Base-by-base conservation (phyloP, 2,797 vertebrate genomes). In the Brachymystax lenok region DNA sequence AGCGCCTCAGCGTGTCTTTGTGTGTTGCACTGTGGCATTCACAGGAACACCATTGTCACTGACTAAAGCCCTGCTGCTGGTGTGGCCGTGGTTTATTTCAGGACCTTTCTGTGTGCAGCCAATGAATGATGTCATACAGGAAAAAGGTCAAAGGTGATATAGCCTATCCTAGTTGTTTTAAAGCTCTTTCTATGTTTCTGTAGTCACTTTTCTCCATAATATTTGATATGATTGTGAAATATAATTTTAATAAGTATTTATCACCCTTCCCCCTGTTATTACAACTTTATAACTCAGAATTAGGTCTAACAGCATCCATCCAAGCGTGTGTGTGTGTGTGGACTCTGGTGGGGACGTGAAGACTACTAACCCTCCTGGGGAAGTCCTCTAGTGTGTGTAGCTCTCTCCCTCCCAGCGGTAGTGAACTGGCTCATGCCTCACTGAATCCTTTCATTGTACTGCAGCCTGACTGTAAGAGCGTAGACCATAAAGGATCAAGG, bases 111-210 rank as follows among this genome's bases (percentile, higher is more conserved):
- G 4, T n/a, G 13, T 59, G 19, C 2, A 3, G 19, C 27, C 28
- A 28, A 35, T 73, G 56, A 56, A 63, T 73, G 72, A 63, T 73
- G 72, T 46, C 72, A 73, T 73, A 30, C 30, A 40, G n/a, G 33
- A 16, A 63, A 73, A 40, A 73, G 72, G 72, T 73, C 33, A 73
- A 61, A 73, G 56, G 72, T 63, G 40, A 46, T 10, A 46, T 46
- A 46, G 40, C 40, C 40, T 12, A 46, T 10, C 40, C 10, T 10
- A 10, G 40, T 46, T 46, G 40, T 46, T 46, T 10, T n/a, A 73
- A 28, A 66, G 0, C 63, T 3, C 8, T 10, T 24, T 17, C 21
- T 21, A 61, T 12, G 21, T 61, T 21, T 21, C 59, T 21, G 59
- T 2, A 24, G 59, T 21, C 8, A 46, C 8, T 46, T 10, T 61